A percentile compares a stretch with the other conserved stretches of the same genome.
Evolutionary conservation across 2,888 invertebrate species (phyloP).

Genomic region (Plebejus melissa): DNA sequence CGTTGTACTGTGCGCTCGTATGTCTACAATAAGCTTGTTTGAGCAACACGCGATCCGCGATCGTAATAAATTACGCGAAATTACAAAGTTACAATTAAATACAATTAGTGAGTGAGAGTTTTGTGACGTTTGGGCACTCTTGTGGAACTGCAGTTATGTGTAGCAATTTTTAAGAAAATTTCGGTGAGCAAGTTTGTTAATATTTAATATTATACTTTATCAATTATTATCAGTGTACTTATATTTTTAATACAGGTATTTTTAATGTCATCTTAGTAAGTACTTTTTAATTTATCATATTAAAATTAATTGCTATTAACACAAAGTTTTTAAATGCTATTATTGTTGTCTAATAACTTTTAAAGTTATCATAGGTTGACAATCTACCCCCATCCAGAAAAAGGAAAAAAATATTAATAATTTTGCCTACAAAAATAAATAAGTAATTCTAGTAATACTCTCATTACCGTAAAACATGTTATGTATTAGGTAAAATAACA

Average conservation of each 20-base stretch:
- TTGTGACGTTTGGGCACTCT: conserved; percentile 43
- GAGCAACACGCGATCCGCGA: conserved; percentile 27
- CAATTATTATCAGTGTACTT: not conserved
- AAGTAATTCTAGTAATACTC: not conserved
- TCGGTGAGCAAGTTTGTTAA: conserved; percentile 43
- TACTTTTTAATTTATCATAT: not conserved
- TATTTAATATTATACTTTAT: not conserved
- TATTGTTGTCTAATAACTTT: not conserved
- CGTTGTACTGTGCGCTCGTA: conserved; percentile 38
- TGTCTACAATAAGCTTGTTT: conserved; percentile 29
- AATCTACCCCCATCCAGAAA: not conserved
- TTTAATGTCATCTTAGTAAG: not conserved
- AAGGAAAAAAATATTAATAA: not conserved
- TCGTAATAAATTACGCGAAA: conserved; percentile 42
- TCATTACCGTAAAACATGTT: not conserved
- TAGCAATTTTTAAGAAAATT: conserved; percentile 40
- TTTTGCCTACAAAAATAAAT: not conserved
- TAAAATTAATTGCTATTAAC: not conserved
- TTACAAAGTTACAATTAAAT: conserved; percentile 38
- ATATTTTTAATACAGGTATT: not conserved
- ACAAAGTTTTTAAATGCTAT: no score
- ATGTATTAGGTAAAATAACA: not conserved
- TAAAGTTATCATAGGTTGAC: not conserved
- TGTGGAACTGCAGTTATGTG: conserved; percentile 48
- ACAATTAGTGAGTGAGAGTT: conserved; percentile 50